Conservation (phyloP, 2,888 invertebrate species). For the Mechanitis messenoides region DNA sequence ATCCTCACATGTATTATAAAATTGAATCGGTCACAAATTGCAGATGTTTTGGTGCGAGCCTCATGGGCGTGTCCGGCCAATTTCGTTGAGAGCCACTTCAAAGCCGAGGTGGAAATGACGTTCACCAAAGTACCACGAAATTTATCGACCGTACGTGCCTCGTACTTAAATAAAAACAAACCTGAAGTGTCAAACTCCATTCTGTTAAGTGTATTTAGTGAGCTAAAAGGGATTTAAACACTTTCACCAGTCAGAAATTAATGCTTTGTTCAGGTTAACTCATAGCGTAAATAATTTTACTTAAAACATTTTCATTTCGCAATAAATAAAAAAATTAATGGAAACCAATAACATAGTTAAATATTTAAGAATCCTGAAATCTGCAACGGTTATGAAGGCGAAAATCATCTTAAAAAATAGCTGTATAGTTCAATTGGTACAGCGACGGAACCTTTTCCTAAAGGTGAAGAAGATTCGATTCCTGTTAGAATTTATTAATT, state of each 20-base stretch:
- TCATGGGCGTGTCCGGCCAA: slow-evolving; percentile 54
- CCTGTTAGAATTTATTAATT: too few relatives aligned
- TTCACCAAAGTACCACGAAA: slow-evolving; percentile 60
- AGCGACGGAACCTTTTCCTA: too few relatives aligned
- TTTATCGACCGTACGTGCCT: slow-evolving; percentile 64
- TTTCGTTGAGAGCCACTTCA: slow-evolving; percentile 50
- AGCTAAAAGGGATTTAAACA: neutral
- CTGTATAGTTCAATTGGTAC: too few relatives aligned
- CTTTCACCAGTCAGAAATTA: slow-evolving; percentile 1
- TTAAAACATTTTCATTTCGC: too few relatives aligned
- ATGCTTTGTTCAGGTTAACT: neutral
- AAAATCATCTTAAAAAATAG: too few relatives aligned
- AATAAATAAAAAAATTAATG: too few relatives aligned
- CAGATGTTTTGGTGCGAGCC: slow-evolving; percentile 31
- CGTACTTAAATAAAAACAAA: slow-evolving; percentile 57
- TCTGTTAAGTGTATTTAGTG: slow-evolving; percentile 29
- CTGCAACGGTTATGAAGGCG: too few relatives aligned
- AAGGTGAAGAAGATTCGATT: too few relatives aligned
- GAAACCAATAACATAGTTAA: too few relatives aligned
- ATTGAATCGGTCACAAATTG: slow-evolving; percentile 27
- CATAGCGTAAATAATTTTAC: too few relatives aligned
- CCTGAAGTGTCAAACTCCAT: slow-evolving; percentile 56
- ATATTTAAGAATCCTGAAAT: too few relatives aligned
- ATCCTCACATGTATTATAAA: slow-evolving; percentile 18
- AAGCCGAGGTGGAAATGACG: slow-evolving; percentile 55